Evolutionary conservation across 2,113 vertebrate species (phyloP).

Genomic region (Puma concolor): DNA sequence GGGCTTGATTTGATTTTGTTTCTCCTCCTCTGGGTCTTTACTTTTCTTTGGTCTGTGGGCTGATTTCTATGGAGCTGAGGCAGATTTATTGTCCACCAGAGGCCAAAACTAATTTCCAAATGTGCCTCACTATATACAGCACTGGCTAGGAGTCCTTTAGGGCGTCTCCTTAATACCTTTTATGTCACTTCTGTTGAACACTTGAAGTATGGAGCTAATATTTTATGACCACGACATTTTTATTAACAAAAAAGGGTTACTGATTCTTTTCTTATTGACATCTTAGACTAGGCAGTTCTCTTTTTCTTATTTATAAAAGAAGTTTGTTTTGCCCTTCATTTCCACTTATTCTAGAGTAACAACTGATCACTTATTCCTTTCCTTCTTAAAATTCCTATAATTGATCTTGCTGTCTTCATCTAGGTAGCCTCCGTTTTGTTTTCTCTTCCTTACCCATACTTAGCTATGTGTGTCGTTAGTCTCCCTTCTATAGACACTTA

Average conservation of each 20-base stretch:
- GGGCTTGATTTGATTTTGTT: constrained; percentile 50
- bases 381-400: constrained; percentile 5
- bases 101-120: constrained; percentile 61
- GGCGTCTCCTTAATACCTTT: neutral
- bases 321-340: constrained; percentile 18
- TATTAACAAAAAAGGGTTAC: constrained; percentile 66
- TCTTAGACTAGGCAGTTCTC: neutral
- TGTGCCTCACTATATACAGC: neutral
- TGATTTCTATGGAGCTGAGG: constrained; percentile 50
- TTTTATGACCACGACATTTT: constrained; percentile 68
- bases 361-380: neutral
- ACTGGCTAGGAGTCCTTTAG: neutral
- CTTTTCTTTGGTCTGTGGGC: constrained; percentile 15
- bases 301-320: neutral
- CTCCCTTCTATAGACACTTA: neutral
- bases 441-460: neutral
- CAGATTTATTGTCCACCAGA: constrained; percentile 58
- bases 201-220: constrained; percentile 45
- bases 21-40: constrained; percentile 34
- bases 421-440: neutral
- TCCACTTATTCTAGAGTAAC: neutral
- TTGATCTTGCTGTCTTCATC: neutral
- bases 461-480: neutral
- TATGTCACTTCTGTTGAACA: constrained; percentile 50
- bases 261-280: constrained; percentile 34